Percentiles rank a stretch among this genome's conserved stretches.
phyloP scores from a whole-genome alignment of 2,888 invertebrate genomes.

The Mythimna albipuncta region DNA sequence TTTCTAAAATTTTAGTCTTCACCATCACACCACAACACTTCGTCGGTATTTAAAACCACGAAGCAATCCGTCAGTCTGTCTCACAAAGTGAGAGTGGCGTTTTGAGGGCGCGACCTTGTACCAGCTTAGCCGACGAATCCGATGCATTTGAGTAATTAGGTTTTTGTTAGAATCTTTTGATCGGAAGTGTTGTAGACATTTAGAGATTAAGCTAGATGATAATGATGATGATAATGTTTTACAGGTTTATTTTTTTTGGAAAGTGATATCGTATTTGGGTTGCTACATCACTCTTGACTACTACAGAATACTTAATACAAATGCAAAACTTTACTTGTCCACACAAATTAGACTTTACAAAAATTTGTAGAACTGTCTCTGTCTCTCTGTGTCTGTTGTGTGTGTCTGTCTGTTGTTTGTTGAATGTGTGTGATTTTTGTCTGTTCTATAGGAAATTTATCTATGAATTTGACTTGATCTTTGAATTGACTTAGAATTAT shows the following conservation, averaged over 20 bases:
- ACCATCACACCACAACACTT: neutral
- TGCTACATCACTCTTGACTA: neutral
- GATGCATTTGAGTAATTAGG: constrained; percentile 54
- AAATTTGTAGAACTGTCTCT: no score
- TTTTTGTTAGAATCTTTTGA: constrained; percentile 44
- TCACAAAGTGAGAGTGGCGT: constrained; percentile 60
- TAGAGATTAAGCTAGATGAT: constrained; percentile 4
- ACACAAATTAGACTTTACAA: no score
- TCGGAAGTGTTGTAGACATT: constrained; percentile 40
- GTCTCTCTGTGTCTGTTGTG: no score
- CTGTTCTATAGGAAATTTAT: no score
- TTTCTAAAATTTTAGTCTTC: constrained; percentile 1
- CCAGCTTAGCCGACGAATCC: constrained; percentile 42
- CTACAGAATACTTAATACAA: no score
- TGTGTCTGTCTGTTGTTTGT: no score
- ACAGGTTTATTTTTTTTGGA: neutral
- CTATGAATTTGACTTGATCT: no score
- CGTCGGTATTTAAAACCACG: constrained; percentile 35
- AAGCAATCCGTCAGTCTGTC: constrained; percentile 50
- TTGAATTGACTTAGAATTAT: no score
- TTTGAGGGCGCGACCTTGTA: constrained; percentile 64
- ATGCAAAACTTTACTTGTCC: no score
- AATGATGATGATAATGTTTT: neutral
- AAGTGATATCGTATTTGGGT: neutral
- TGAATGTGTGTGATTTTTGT: no score